Evolutionary conservation across 2,888 invertebrate genomes (phyloP), one percentile per base, ranked within the genome.

Genomic region (Leucophora obtusa): DNA sequence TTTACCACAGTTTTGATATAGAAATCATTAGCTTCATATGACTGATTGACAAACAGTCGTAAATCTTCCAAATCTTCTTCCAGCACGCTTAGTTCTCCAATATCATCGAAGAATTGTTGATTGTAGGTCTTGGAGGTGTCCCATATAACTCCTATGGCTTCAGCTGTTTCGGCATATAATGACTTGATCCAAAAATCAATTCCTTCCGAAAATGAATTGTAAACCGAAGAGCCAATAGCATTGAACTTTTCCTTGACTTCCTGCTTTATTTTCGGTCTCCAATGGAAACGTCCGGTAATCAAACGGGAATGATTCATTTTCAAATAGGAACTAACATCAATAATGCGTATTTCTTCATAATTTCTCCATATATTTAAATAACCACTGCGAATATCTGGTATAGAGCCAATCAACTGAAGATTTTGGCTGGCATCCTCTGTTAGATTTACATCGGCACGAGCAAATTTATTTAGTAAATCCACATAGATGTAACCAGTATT

Each of bases 261-360:
- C 1, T 88, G 86, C 85, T 93, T 93, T 24, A 96, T 93, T 83
- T 94, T 93, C 0, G 96, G 95, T 21, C 96, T 92, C 96, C 96
- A 97, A 76, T 93, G 92, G 21, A 96, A 91, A n/a, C 93, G 93
- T 78, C 96, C 95, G 1, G 95, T 95, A 14, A 97, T 91, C 0
- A 96, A 91, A 47, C 96, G 92, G 0, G 96, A 96, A 87, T 96
- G 96, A 90, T 97, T 97, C 83, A 97, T 92, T 28, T 94, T 93
- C 58, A 96, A 91, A 88, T 95, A 96, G 21, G 95, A 96, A 4
- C 94, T 93, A 21, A 96, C 90, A 89, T 96, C 96, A 3, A 94
- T 93, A 53, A 96, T 93, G 2, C 93, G 92, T 84, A 95, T 93
- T 88, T 96, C 95, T 82, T 96, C 95, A 86, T 94, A 96, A 84